A percentile compares a stretch with the other conserved stretches of the same genome.
Evolutionary conservation across 2,888 invertebrate species (phyloP).

Genomic region (Philereme transversata): DNA sequence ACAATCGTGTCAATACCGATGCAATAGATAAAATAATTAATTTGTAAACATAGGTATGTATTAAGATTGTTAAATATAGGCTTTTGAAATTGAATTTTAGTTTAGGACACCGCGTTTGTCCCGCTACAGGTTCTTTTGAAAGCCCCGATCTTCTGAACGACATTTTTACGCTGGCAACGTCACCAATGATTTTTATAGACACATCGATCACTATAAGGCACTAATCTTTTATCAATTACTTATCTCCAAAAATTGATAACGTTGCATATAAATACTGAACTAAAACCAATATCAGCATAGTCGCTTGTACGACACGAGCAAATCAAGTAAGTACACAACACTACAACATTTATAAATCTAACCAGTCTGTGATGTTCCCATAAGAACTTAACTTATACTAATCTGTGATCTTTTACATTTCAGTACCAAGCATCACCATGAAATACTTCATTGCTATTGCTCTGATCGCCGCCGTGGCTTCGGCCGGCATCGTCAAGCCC

Average conservation of each 20-base stretch:
- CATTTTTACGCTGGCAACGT: too few relatives aligned
- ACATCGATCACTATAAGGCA: background rate
- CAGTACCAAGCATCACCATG: slow-evolving; percentile 52
- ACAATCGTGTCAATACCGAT: too few relatives aligned
- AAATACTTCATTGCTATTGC: slow-evolving; percentile 64
- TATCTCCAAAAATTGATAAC: slow-evolving; percentile 6
- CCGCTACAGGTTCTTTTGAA: too few relatives aligned
- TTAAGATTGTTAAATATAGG: too few relatives aligned
- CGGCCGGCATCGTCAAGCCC: slow-evolving; percentile 51
- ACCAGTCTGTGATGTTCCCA: background rate
- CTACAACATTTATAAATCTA: background rate
- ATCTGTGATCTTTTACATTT: background rate
- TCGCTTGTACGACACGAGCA: slow-evolving; percentile 23
- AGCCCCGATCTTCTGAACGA: too few relatives aligned
- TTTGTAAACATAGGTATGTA: too few relatives aligned
- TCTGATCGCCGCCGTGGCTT: slow-evolving; percentile 60
- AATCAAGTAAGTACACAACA: slow-evolving; percentile 15
- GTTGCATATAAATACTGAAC: slow-evolving; percentile 12
- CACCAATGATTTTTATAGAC: too few relatives aligned
- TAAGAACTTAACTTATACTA: background rate
- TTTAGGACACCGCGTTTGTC: too few relatives aligned
- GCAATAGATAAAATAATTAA: too few relatives aligned
- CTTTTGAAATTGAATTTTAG: too few relatives aligned
- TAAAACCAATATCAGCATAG: slow-evolving; percentile 16
- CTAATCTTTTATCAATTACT: background rate